A percentile compares a stretch with the other conserved stretches of the same genome.
Evolutionary conservation across 2,797 vertebrate species (phyloP).

Genomic region (Eulemur albifrons): DNA sequence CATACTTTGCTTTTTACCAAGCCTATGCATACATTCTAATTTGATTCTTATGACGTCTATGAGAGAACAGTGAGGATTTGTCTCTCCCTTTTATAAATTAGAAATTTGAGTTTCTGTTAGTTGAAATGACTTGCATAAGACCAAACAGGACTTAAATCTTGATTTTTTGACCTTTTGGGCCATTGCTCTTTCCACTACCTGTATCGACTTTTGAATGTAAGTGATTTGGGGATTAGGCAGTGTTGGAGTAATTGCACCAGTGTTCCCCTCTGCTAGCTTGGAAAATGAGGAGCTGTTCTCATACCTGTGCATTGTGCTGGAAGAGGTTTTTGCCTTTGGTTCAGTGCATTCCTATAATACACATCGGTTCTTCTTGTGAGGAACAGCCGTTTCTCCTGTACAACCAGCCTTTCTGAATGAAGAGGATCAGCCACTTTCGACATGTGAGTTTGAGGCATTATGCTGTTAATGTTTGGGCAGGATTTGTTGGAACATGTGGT

Average conservation of each 20-base stretch:
- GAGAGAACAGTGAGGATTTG: not conserved
- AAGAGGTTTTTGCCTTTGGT: constrained; percentile 42
- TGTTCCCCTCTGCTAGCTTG: constrained; percentile 60
- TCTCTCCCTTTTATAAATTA: not conserved
- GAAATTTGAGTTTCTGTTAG: constrained; percentile 41
- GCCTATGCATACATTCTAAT: not conserved
- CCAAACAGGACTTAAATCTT: constrained; percentile 36
- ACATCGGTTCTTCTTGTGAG: not conserved
- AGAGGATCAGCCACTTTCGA: not conserved
- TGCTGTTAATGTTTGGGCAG: not conserved
- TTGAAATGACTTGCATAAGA: constrained; percentile 18
- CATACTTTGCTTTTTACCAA: not conserved
- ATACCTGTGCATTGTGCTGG: constrained; percentile 28
- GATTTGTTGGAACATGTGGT: not conserved
- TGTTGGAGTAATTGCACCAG: constrained; percentile 26
- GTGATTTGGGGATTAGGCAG: constrained; percentile 36
- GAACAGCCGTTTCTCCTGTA: not conserved
- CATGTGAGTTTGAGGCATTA: not conserved
- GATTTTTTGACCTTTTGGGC: not conserved
- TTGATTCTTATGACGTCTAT: not conserved
- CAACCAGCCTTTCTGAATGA: constrained; percentile 8
- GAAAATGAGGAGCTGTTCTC: constrained; percentile 59
- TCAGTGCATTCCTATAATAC: not conserved
- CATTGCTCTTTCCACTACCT: not conserved
- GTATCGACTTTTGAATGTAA: constrained; percentile 49